Conservation (phyloP, 1,140 invertebrate genomes). For the Venustaconcha ellipsiformis region DNA sequence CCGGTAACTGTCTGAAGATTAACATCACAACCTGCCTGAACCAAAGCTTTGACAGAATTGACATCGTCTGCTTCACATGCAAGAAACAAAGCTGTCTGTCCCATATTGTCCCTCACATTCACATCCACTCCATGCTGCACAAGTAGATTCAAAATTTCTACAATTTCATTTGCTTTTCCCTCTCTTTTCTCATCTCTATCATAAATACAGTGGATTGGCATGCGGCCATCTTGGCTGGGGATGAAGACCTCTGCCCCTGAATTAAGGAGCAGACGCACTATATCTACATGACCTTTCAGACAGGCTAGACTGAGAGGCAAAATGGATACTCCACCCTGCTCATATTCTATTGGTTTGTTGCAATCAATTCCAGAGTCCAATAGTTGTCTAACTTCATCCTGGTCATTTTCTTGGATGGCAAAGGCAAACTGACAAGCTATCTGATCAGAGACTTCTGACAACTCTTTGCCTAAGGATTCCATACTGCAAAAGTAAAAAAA, state of each 20-base stretch:
- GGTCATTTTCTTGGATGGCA: too few relatives aligned
- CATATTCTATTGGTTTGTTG: not conserved
- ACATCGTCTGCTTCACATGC: slow-evolving; percentile 57
- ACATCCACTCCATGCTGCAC: slow-evolving; percentile 78
- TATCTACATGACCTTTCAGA: slow-evolving; percentile 35
- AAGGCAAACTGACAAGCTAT: too few relatives aligned
- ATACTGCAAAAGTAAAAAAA: too few relatives aligned
- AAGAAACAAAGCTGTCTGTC: slow-evolving; percentile 80
- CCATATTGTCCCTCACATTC: slow-evolving; percentile 90
- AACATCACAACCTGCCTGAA: slow-evolving; percentile 49
- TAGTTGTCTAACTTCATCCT: too few relatives aligned
- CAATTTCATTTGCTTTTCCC: slow-evolving; percentile 32
- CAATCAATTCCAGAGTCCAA: too few relatives aligned
- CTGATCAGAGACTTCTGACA: too few relatives aligned
- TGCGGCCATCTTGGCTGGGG: slow-evolving; percentile 53
- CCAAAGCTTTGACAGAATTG: slow-evolving; percentile 44
- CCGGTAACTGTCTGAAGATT: slow-evolving; percentile 51
- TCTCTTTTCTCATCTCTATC: slow-evolving; percentile 38
- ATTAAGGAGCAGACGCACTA: slow-evolving; percentile 44
- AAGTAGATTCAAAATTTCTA: slow-evolving; percentile 46
- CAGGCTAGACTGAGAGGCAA: slow-evolving; percentile 50
- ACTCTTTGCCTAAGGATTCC: too few relatives aligned
- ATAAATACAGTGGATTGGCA: slow-evolving; percentile 54
- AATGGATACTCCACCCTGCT: not conserved
- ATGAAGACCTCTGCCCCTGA: slow-evolving; percentile 49